These are phyloP conservation scores for Tenrec ecaudatus DNA, from an alignment of 2,113 vertebrate genomes.

Conservation along the genomic window DNA sequence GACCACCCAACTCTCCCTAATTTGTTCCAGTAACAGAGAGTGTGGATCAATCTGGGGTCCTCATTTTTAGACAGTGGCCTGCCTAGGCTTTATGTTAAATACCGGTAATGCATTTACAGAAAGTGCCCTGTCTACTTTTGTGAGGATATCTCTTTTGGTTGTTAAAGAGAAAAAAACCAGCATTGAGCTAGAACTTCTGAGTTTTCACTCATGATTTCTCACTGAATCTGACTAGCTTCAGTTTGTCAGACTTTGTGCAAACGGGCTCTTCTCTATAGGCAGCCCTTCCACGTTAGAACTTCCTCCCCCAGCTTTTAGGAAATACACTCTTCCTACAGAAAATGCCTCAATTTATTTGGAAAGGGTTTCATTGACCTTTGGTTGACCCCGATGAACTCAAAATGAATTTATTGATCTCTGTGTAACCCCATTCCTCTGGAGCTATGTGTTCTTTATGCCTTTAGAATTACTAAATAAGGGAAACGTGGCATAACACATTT, in stretches of 20 bases:
- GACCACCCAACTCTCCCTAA: neutral
- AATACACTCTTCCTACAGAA: neutral
- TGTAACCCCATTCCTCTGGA: neutral
- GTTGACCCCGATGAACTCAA: constrained; percentile 30
- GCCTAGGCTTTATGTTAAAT: neutral
- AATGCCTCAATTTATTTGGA: constrained; percentile 51
- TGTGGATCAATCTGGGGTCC: neutral
- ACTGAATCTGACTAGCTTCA: neutral
- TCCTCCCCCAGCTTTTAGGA: neutral
- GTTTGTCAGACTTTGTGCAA: neutral
- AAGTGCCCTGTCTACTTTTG: neutral
- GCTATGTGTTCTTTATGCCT: neutral
- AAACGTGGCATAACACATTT: neutral
- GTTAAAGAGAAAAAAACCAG: constrained; percentile 22
- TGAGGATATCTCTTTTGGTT: neutral
- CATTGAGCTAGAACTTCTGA: neutral
- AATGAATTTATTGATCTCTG: constrained; percentile 50
- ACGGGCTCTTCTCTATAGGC: neutral
- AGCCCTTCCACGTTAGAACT: neutral
- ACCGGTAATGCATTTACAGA: neutral
- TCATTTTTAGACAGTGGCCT: neutral
- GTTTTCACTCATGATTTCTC: constrained; percentile 11
- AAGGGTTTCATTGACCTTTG: constrained; percentile 33
- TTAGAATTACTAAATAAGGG: neutral
- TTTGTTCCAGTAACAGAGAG: neutral